Base-by-base conservation (phyloP, 1,140 invertebrate genomes). In the Babylonia areolata region DNA sequence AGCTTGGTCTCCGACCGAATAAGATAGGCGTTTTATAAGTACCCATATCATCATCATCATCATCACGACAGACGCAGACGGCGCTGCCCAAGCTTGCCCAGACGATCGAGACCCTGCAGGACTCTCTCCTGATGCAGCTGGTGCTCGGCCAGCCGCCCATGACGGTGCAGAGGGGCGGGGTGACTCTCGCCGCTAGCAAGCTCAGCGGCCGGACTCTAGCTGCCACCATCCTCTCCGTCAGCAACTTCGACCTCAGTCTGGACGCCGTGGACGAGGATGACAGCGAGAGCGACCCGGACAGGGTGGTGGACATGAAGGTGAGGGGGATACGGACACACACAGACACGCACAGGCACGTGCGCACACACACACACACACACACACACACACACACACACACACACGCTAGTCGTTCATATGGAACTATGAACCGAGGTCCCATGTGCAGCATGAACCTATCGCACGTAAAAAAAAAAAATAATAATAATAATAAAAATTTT, bases 231-330 rank as follows among this genome's bases (percentile, higher is more conserved):
- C 20, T 85, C 15, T 15, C 40, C 40, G 71, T 71, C 40, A 54
- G 71, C 33, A 33, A 37, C 35, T 31, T 85, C 23, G 33, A 23
- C 71, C 73, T 85, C 3, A 51, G 33, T 12, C 39, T 85, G 33
- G 58, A 42, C 39, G 12, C 39, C 12, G 64, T 73, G 11, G 39
- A 46, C 33, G 40, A 2, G 28, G 71, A 71, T 40, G 51, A 17
- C 39, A 71, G 42, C 3, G 39, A 77, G 42, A 37, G 33, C 20
- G 37, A 35, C 9, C 40, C 37, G 3, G 71, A 85, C 33, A 5
- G 40, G 20, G n/a, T n/a, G 28, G 33, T 64, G 31, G 51, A 81
- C n/a, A 46, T 81, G 33, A 58, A 81, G 80, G 80, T 81, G 42
- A 37, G 46, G n/a, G 46, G 0, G 46, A n/a, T n/a, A n/a, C n/a